Percentiles rank a stretch among this genome's conserved stretches.
Evolutionary conservation across 2,113 vertebrate genomes (phyloP).

Genomic region (Sapayoa aenigma): DNA sequence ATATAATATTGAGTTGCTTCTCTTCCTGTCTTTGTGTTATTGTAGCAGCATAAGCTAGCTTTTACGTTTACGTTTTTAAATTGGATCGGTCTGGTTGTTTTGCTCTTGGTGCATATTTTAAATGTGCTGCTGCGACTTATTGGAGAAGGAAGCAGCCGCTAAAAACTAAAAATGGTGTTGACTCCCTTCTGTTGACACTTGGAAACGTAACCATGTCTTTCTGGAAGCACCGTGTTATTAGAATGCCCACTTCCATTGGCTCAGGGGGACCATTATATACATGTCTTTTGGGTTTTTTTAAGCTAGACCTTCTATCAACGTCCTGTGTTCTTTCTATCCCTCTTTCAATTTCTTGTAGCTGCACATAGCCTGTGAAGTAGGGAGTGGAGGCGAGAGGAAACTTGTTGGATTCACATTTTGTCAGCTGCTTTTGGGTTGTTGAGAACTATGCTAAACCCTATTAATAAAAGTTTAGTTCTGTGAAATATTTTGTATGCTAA

Average conservation of each 20-base stretch:
- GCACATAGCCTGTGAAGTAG: not conserved
- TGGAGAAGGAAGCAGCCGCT: not conserved
- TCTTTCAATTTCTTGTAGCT: not conserved
- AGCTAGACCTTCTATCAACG: not conserved
- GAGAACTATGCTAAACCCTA: not conserved
- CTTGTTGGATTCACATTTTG: not conserved
- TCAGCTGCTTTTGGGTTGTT: not conserved
- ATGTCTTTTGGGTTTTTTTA: not conserved
- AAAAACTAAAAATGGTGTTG: not conserved
- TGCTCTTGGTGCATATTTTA: not conserved
- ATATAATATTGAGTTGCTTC: not conserved
- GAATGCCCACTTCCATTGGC: not conserved
- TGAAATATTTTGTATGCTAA: not conserved
- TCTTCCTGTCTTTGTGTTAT: rapidly evolving
- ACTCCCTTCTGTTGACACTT: not conserved
- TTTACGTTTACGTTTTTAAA: not conserved
- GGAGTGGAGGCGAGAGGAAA: not conserved
- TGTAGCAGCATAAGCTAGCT: not conserved
- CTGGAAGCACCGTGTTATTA: not conserved
- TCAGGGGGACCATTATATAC: not conserved
- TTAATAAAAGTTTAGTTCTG: not conserved
- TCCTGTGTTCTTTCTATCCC: not conserved
- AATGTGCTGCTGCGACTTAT: not conserved
- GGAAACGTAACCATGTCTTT: not conserved
- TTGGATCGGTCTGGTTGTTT: rapidly evolving